Conservation (phyloP, 2,888 invertebrate species). For the Cheilosia pagana region DNA sequence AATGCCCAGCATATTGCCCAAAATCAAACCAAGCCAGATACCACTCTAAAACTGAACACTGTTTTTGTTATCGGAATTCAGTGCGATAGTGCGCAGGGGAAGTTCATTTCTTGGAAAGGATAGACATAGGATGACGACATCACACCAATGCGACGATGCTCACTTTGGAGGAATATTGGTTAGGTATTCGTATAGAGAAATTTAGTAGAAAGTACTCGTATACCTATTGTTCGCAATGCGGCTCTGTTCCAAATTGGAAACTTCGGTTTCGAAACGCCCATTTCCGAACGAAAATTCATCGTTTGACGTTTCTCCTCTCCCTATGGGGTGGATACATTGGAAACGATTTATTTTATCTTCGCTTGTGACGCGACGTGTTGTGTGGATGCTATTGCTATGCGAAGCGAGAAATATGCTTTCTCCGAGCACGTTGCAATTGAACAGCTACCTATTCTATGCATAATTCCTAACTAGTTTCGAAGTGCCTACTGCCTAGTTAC, state of each 20-base stretch:
- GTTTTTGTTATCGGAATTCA: constrained; percentile 16
- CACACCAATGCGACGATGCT: background rate
- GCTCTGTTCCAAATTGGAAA: constrained; percentile 69
- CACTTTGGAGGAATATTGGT: constrained; percentile 44
- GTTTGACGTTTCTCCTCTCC: no score
- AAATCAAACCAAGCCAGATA: background rate
- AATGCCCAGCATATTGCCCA: constrained; percentile 15
- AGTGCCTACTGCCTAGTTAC: no score
- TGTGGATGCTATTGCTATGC: no score
- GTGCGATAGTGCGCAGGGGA: constrained; percentile 59
- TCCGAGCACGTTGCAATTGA: no score
- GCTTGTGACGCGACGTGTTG: no score
- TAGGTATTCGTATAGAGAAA: constrained; percentile 54
- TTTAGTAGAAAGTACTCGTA: constrained; percentile 34
- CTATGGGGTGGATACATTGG: no score
- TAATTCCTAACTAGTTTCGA: no score
- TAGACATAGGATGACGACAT: background rate
- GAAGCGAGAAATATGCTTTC: no score
- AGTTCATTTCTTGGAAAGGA: background rate
- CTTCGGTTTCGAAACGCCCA: constrained; percentile 62
- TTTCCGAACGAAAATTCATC: constrained; percentile 9
- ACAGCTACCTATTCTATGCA: no score
- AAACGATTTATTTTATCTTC: no score
- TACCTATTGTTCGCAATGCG: constrained; percentile 62
- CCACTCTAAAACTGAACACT: background rate